These are phyloP conservation scores for Mormyrops attenuatus DNA, from an alignment of 2,797 vertebrate genomes.

Conservation along the genomic window DNA sequence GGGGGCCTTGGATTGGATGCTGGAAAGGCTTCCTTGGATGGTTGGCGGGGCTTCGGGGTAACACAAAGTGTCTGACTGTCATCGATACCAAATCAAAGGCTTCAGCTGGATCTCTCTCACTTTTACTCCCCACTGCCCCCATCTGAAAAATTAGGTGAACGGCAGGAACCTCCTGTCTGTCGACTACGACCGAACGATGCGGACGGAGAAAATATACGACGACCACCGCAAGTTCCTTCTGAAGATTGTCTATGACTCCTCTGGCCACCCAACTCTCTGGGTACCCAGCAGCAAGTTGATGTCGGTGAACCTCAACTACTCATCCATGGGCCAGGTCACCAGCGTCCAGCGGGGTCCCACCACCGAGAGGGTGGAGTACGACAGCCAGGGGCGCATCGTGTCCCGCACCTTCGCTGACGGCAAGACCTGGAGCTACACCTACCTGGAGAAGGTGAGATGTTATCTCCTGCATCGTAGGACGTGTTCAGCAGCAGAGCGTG, in stretches of 20 bases:
- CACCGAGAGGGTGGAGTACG: constrained; percentile 88
- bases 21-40: constrained; percentile 10
- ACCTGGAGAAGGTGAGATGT: constrained; percentile 84
- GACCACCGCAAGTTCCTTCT: constrained; percentile 96
- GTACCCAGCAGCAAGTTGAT: constrained; percentile 94
- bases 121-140: constrained; percentile 16
- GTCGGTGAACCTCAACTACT: constrained; percentile 91
- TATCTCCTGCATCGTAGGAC: neutral
- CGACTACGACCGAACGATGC: constrained; percentile 86
- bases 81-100: neutral
- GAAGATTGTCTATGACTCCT: constrained; percentile 87
- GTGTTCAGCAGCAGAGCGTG: neutral
- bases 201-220: constrained; percentile 96
- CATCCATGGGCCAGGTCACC: constrained; percentile 86
- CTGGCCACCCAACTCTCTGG: constrained; percentile 92
- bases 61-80: neutral
- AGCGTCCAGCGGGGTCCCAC: constrained; percentile 87
- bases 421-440: constrained; percentile 96
- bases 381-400: constrained; percentile 84
- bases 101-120: neutral
- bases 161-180: constrained; percentile 94
- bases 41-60: neutral
- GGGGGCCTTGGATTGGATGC: neutral
- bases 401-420: constrained; percentile 89
- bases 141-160: constrained; percentile 74